Evolutionary conservation across 2,888 invertebrate genomes (phyloP).

Genomic region (Candidula unifasciata): DNA sequence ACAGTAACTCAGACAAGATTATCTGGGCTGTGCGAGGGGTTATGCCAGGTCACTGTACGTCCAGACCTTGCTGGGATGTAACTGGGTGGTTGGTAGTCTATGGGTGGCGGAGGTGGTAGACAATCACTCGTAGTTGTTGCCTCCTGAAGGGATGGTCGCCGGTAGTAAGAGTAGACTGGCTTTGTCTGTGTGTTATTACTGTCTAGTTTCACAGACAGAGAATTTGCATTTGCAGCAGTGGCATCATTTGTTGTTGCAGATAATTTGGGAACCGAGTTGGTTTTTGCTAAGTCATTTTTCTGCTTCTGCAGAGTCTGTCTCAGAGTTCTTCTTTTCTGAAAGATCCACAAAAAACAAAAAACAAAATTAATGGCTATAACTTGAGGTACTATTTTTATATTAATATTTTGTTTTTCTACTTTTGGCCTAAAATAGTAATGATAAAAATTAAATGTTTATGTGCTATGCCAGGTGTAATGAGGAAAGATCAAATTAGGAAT

Average conservation of each 20-base stretch:
- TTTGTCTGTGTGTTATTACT: conserved; percentile 54
- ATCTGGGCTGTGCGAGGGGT: conserved; percentile 58
- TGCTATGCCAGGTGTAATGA: too few species aligned
- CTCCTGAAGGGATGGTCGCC: conserved; percentile 60
- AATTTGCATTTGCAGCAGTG: conserved; percentile 11
- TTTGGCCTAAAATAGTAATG: too few species aligned
- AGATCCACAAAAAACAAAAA: conserved; percentile 34
- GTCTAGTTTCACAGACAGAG: conserved; percentile 44
- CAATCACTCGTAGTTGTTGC: conserved; percentile 61
- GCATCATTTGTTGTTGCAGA: neutral
- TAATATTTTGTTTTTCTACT: too few species aligned
- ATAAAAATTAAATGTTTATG: too few species aligned
- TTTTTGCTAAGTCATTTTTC: conserved; percentile 62
- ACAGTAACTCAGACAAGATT: neutral
- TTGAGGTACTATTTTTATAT: too few species aligned
- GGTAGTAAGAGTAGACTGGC: conserved; percentile 54
- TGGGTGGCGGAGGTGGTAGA: conserved; percentile 55
- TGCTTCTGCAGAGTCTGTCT: conserved; percentile 84
- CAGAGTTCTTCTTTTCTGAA: conserved; percentile 92
- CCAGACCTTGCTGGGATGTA: conserved; percentile 53
- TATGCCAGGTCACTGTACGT: conserved; percentile 61
- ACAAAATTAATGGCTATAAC: neutral
- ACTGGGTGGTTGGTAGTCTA: conserved; percentile 54
- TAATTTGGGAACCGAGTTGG: conserved; percentile 38
- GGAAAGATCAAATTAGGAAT: too few species aligned